Evolutionary conservation across 2,113 vertebrate species (phyloP).

Genomic region (Ariopsis seemanni): DNA sequence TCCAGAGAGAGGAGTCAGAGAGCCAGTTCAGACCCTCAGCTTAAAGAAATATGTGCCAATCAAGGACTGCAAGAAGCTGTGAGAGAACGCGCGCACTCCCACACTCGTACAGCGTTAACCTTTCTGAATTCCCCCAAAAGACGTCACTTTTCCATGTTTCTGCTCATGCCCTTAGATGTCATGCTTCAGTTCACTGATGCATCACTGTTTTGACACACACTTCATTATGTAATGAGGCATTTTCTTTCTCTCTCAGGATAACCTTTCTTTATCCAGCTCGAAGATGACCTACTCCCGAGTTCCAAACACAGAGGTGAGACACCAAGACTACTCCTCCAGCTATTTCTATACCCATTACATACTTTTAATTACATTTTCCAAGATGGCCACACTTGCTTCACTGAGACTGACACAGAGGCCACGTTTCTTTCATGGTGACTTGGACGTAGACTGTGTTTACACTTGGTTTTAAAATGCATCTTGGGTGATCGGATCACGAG

Average conservation of each 20-base stretch:
- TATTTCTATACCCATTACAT: not conserved
- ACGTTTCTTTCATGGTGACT: not conserved
- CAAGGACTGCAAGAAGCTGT: conserved; percentile 66
- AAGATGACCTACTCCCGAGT: conserved; percentile 28
- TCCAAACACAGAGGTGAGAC: conserved; percentile 50
- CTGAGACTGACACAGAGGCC: too few species aligned
- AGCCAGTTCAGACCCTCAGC: conserved; percentile 72
- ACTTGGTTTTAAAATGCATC: too few species aligned
- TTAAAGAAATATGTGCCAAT: conserved; percentile 66
- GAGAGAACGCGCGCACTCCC: conserved; percentile 32
- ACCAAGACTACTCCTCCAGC: too few species aligned
- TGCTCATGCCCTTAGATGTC: not conserved
- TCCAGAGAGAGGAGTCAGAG: conserved; percentile 73
- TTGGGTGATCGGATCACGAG: too few species aligned
- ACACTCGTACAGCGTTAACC: not conserved
- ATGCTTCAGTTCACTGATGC: not conserved
- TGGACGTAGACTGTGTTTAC: too few species aligned
- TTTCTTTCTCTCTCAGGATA: conserved; percentile 25
- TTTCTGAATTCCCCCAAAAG: not conserved
- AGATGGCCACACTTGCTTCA: not conserved
- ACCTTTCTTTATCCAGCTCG: not conserved
- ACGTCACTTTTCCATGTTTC: not conserved
- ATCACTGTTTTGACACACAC: not conserved
- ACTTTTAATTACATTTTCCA: not conserved
- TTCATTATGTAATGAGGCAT: not conserved